Evolutionary conservation across 2,797 vertebrate genomes (phyloP), one percentile per base, ranked within the genome.

Genomic region (Gadopsis marmoratus): DNA sequence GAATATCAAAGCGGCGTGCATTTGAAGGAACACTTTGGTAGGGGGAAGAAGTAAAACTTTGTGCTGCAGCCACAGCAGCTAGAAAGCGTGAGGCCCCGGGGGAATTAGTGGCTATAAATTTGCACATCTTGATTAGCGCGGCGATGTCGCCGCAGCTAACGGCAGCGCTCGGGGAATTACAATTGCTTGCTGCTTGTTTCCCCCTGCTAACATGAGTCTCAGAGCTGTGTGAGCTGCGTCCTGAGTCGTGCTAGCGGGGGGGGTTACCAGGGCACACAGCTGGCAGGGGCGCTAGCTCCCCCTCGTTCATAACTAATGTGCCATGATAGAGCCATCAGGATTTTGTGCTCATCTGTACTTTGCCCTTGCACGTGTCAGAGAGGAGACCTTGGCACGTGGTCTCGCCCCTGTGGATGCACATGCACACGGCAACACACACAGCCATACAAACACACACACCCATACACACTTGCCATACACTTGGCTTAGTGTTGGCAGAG

Each of bases 261-360:
- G 71, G 71, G 58, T 76, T 63, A 60, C 37, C 37, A 5, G n/a
- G 37, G 43, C 70, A 63, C 55, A 26, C 54, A 78, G 76, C 81
- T 54, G 71, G 61, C 62, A 41, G 63, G 41, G 43, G 47, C 21
- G 8, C 54, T 1, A 5, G 54, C 50, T 50, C n/a, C 51, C 68
- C 7, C 74, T 72, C 85, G 76, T 86, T 84, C 76, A 88, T 70
- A 82, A 47, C 79, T 89, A 89, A 91, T 86, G 85, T 89, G 83
- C 83, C 76, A 79, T 75, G 84, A 90, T 90, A 50, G 86, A 87
- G 85, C 60, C 78, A 82, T 86, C 70, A 70, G 69, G 81, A 71
- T 26, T 79, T 83, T 79, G 74, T 86, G 83, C 87, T 80, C 81
- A 90, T 78, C 67, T 64, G 70, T 61, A 59, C 71, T 84, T 83